Percentiles rank a stretch among this genome's conserved stretches.
Conservation (phyloP, 2,797 vertebrate genomes). For the Chlorospingus flavigularis region DNA sequence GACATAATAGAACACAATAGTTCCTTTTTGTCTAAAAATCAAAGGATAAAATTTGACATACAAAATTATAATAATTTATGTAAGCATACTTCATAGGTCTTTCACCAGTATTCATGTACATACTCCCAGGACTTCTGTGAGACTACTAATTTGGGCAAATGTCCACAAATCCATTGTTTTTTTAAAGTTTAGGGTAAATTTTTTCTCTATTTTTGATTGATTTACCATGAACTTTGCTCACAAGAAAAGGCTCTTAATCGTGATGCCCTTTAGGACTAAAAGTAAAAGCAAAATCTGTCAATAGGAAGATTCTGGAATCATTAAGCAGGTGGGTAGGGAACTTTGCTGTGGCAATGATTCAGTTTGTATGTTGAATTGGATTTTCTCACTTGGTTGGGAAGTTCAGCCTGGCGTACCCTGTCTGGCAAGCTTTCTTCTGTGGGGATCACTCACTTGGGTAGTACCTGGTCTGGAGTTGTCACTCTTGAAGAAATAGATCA, state of each 20-base stretch:
- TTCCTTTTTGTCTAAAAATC: neutral
- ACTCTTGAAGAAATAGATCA: neutral
- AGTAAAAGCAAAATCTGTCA: neutral
- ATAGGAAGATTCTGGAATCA: neutral
- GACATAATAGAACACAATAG: neutral
- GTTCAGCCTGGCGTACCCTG: neutral
- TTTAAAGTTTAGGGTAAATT: neutral
- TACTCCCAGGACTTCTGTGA: neutral
- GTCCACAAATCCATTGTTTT: neutral
- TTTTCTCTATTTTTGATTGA: neutral
- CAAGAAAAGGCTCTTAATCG: neutral
- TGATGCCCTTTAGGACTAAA: neutral
- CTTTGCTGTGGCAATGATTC: neutral
- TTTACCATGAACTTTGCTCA: neutral
- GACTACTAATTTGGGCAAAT: neutral
- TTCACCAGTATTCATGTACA: neutral
- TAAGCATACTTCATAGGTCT: neutral
- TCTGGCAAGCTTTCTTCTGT: neutral
- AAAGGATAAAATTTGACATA: neutral
- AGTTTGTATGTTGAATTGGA: rapidly evolving
- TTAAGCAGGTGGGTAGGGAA: neutral
- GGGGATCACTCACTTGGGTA: neutral
- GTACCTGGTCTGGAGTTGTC: neutral
- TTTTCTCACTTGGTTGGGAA: neutral
- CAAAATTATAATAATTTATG: neutral